Conservation (phyloP, 2,113 vertebrate species). For the Podarcis cretensis region DNA sequence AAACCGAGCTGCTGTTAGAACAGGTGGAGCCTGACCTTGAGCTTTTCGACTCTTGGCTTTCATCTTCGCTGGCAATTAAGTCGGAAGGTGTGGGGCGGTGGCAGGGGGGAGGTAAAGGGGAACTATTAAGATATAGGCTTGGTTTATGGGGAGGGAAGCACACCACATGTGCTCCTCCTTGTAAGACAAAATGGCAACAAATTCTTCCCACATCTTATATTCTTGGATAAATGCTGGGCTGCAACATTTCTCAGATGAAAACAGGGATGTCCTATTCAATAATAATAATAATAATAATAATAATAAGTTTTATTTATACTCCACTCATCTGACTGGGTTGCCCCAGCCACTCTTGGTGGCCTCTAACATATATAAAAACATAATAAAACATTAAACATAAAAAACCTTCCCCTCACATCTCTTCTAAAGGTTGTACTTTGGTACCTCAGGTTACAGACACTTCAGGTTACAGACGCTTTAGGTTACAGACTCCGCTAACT, state of each 20-base stretch:
- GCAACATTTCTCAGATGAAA: not conserved
- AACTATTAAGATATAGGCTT: not conserved
- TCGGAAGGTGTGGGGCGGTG: not conserved
- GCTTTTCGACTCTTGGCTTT: conserved; percentile 62
- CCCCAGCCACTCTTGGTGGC: too few species aligned
- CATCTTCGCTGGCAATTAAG: conserved; percentile 64
- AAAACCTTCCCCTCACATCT: too few species aligned
- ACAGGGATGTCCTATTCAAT: too few species aligned
- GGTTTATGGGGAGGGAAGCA: not conserved
- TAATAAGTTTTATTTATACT: too few species aligned
- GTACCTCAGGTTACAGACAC: too few species aligned
- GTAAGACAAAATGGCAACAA: not conserved
- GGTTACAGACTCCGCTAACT: too few species aligned
- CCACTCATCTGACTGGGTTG: too few species aligned
- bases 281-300: too few species aligned
- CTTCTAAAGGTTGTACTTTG: too few species aligned
- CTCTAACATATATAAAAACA: too few species aligned
- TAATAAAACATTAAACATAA: too few species aligned
- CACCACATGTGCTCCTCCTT: not conserved
- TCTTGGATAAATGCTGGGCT: not conserved
- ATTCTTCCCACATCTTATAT: not conserved
- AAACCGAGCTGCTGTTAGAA: conserved; percentile 65
- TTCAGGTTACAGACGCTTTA: too few species aligned
- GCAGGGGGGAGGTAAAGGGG: conserved; percentile 47
- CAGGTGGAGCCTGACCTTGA: conserved; percentile 68